A percentile compares a stretch with the other conserved stretches of the same genome.
Evolutionary conservation across 2,888 invertebrate species (phyloP).

Genomic region (Philhelius pedissequus): DNA sequence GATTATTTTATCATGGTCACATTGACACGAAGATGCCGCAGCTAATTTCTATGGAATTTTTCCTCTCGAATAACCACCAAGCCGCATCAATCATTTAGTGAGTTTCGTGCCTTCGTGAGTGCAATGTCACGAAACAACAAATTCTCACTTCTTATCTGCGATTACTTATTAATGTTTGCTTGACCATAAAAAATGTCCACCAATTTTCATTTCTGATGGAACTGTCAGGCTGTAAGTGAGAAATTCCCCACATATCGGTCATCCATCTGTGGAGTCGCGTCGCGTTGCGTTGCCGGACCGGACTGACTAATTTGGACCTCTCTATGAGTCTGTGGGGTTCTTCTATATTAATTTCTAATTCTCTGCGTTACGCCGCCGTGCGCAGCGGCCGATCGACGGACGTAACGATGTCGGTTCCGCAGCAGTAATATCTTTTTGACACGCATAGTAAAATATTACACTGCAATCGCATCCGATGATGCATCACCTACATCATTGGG

Average conservation of each 20-base stretch:
- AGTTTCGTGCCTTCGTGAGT: slow-evolving; percentile 18
- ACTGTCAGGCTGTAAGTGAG: slow-evolving; percentile 62
- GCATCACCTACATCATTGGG: slow-evolving; percentile 42
- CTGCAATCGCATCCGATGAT: slow-evolving; percentile 51
- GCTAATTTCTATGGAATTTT: slow-evolving; percentile 45
- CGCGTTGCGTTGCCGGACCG: too few species aligned
- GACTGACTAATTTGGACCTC: slow-evolving; percentile 54
- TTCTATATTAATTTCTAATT: not conserved
- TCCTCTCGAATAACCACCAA: not conserved
- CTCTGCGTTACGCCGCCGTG: not conserved
- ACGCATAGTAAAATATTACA: slow-evolving; percentile 47
- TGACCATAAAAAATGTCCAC: slow-evolving; percentile 63
- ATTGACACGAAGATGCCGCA: slow-evolving; percentile 34
- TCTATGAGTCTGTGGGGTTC: slow-evolving; percentile 29
- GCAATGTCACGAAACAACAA: slow-evolving; percentile 41
- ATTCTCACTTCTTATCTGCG: slow-evolving; percentile 60
- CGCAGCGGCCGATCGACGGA: too few species aligned
- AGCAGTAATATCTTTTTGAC: slow-evolving; percentile 18
- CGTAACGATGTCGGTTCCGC: not conserved
- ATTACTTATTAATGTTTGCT: slow-evolving; percentile 60
- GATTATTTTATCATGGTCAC: slow-evolving; percentile 22
- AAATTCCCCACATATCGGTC: slow-evolving; percentile 62
- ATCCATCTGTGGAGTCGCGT: too few species aligned
- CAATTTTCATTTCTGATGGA: slow-evolving; percentile 67
- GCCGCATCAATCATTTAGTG: slow-evolving; percentile 50